phyloP scores from a whole-genome alignment of 1,140 invertebrate genomes.

The Penaeus chinensis region DNA sequence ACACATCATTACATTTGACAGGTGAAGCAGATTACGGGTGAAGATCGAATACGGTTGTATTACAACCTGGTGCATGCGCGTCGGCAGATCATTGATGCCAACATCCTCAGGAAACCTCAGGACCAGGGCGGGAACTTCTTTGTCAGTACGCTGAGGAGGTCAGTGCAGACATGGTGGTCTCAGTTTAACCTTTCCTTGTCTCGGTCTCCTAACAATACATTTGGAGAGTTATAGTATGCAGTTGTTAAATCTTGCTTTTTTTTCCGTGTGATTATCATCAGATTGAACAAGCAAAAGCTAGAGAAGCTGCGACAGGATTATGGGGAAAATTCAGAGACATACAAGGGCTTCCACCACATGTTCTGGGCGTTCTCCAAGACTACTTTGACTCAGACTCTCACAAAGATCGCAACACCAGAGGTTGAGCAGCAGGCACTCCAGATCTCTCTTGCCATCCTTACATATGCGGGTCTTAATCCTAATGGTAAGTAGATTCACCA shows the following conservation, averaged over 20 bases:
- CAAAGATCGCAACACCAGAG: conserved; percentile 85
- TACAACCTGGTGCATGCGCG: conserved; percentile 84
- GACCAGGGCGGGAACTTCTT: conserved; percentile 84
- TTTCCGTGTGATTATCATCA: conserved; percentile 64
- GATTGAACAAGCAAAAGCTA: conserved; percentile 86
- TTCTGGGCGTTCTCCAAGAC: conserved; percentile 93
- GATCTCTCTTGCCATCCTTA: conserved; percentile 74
- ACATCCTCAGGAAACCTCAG: conserved; percentile 83
- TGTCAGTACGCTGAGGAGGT: conserved; percentile 85
- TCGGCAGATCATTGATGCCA: conserved; percentile 84
- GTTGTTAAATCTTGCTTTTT: background rate
- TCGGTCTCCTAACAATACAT: too few relatives aligned
- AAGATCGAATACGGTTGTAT: conserved; percentile 83
- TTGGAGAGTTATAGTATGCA: too few relatives aligned
- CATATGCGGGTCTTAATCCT: conserved; percentile 83
- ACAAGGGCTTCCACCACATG: conserved; percentile 85
- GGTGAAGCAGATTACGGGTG: conserved; percentile 80
- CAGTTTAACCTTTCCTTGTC: too few relatives aligned
- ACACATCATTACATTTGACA: conserved; percentile 61
- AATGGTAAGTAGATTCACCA: conserved; percentile 58
- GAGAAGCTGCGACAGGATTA: conserved; percentile 87
- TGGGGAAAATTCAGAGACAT: conserved; percentile 83
- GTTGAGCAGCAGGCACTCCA: conserved; percentile 84
- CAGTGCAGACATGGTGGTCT: conserved; percentile 4
- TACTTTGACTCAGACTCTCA: conserved; percentile 83